phyloP scores from a whole-genome alignment of 2,888 invertebrate species.

The Trypoxylon attenuatum region DNA sequence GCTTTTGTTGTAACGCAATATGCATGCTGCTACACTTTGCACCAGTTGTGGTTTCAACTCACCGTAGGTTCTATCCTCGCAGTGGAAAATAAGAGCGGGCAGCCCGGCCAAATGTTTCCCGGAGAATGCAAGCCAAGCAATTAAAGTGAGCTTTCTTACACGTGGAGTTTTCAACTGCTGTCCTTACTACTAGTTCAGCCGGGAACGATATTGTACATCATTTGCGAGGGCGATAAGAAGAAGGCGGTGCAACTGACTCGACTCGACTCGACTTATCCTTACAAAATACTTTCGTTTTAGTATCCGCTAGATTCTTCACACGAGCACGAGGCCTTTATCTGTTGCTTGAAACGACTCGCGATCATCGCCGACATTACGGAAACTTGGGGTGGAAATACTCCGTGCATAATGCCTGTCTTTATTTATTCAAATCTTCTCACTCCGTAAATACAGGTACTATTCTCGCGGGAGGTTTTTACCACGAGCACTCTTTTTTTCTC shows the following conservation, averaged over 20 bases:
- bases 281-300: neutral
- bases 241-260: neutral
- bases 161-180: conserved; percentile 17
- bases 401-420: no score
- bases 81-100: conserved; percentile 40
- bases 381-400: no score
- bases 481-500: no score
- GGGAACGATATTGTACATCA: neutral
- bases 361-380: neutral
- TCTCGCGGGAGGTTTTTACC: no score
- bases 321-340: neutral
- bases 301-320: neutral
- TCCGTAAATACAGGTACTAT: no score
- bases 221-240: conserved; percentile 18
- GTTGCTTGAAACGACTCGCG: conserved; percentile 8
- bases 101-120: conserved; percentile 21
- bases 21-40: conserved; percentile 33
- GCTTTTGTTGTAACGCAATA: conserved; percentile 47
- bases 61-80: conserved; percentile 31
- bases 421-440: no score
- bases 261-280: conserved; percentile 20
- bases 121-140: conserved; percentile 25
- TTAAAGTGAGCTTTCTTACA: conserved; percentile 28
- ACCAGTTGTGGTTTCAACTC: conserved; percentile 37
- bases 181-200: no score